Conservation (phyloP, 1,140 invertebrate genomes). For the Pentalonia nigronervosa region DNA sequence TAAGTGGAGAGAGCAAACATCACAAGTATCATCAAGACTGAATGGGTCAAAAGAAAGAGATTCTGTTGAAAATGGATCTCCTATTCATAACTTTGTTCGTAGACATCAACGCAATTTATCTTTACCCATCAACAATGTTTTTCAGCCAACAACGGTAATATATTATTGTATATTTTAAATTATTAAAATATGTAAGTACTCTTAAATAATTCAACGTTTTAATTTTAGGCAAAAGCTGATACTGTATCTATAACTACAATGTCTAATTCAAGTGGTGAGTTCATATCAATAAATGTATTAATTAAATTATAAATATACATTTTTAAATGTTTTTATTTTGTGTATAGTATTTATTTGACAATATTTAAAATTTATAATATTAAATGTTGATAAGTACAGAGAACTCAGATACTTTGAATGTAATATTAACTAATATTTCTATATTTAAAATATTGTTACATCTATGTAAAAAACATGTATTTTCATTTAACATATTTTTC, state of each 20-base stretch:
- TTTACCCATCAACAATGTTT: conserved; percentile 44
- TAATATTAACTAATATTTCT: too few relatives aligned
- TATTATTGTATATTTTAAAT: not conserved
- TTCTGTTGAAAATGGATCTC: not conserved
- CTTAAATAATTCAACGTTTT: not conserved
- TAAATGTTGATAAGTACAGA: not conserved
- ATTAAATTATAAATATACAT: not conserved
- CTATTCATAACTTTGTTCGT: not conserved
- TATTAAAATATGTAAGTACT: not conserved
- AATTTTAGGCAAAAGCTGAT: conserved; percentile 14
- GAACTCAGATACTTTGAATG: too few relatives aligned
- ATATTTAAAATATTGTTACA: too few relatives aligned
- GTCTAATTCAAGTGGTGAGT: conserved; percentile 18
- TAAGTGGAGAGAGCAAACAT: conserved; percentile 40
- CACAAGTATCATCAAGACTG: conserved; percentile 42
- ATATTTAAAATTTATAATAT: not conserved
- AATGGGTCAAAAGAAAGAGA: not conserved
- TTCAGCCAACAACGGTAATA: conserved; percentile 25
- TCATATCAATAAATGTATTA: not conserved
- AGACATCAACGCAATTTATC: conserved; percentile 49
- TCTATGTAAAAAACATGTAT: too few relatives aligned
- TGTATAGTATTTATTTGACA: not conserved
- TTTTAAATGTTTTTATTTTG: not conserved
- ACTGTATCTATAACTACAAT: not conserved
- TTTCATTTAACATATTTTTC: too few relatives aligned